phyloP scores from a whole-genome alignment of 2,888 invertebrate genomes.

The Lepeophtheirus nordmannii region DNA sequence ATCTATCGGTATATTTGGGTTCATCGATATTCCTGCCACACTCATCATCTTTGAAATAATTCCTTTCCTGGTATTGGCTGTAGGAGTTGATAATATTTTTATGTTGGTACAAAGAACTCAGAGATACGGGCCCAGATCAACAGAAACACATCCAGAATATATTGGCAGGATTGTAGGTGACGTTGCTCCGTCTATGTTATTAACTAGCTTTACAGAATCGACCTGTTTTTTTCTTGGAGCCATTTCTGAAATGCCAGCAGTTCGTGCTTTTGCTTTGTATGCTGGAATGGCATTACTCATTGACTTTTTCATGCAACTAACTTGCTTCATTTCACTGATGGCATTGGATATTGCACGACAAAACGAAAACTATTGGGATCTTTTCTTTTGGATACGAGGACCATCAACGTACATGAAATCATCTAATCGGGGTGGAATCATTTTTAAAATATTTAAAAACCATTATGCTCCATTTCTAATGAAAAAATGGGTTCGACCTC shows the following conservation, averaged over 20 bases:
- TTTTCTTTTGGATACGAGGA: constrained; percentile 60
- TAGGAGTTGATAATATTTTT: constrained; percentile 98
- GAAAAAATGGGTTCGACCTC: constrained; percentile 47
- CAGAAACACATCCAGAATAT: constrained; percentile 67
- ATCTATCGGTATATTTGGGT: constrained; percentile 84
- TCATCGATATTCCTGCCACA: constrained; percentile 72
- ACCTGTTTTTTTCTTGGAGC: constrained; percentile 73
- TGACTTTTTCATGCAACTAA: constrained; percentile 87
- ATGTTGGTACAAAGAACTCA: constrained; percentile 90
- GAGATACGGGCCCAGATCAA: constrained; percentile 52
- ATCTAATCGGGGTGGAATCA: neutral
- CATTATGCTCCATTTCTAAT: constrained; percentile 71
- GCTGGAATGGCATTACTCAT: constrained; percentile 86
- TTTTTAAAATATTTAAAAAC: constrained; percentile 64
- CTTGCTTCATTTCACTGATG: constrained; percentile 81
- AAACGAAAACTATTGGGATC: constrained; percentile 52
- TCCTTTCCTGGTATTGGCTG: constrained; percentile 91
- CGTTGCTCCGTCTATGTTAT: constrained; percentile 90
- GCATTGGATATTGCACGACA: constrained; percentile 69
- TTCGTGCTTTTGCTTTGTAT: constrained; percentile 86
- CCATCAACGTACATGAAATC: neutral
- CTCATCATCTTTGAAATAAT: constrained; percentile 92
- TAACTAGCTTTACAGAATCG: constrained; percentile 79
- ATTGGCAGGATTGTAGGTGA: constrained; percentile 78
- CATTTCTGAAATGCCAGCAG: constrained; percentile 93